Percentiles rank a stretch among this genome's conserved stretches.
Conservation (phyloP, 2,113 vertebrate species). For the Rynchops niger region DNA sequence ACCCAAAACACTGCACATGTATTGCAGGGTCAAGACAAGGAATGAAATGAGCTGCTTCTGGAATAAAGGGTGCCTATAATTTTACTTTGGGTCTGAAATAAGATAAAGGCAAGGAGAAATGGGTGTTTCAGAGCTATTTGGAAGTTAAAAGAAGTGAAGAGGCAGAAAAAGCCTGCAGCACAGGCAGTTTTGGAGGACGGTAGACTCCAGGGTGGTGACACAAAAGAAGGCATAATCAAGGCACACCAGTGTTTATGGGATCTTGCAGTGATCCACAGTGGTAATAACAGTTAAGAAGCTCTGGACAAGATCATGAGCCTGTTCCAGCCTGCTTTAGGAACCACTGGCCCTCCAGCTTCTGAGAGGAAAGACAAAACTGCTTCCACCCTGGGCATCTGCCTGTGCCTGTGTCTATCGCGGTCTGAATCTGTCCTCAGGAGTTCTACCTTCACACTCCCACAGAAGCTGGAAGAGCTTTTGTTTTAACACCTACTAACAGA, state of each 20-base stretch:
- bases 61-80: not conserved
- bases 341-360: not conserved
- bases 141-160: not conserved
- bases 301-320: not conserved
- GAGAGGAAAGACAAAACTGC: not conserved
- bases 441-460: not conserved
- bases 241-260: not conserved
- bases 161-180: not conserved
- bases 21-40: not conserved
- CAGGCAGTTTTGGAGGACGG: not conserved
- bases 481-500: not conserved
- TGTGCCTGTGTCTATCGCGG: not conserved
- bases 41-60: not conserved
- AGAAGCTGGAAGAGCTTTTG: not conserved
- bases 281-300: not conserved
- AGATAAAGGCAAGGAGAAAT: not conserved
- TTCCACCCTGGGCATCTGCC: not conserved
- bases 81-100: not conserved
- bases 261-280: not conserved
- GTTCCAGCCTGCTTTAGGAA: not conserved
- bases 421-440: not conserved
- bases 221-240: not conserved
- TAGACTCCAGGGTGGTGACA: accelerated
- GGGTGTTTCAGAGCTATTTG: not conserved
- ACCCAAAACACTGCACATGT: not conserved